These are phyloP conservation scores for Barbus barbus DNA, from an alignment of 2,113 vertebrate species.

Conservation along the genomic window DNA sequence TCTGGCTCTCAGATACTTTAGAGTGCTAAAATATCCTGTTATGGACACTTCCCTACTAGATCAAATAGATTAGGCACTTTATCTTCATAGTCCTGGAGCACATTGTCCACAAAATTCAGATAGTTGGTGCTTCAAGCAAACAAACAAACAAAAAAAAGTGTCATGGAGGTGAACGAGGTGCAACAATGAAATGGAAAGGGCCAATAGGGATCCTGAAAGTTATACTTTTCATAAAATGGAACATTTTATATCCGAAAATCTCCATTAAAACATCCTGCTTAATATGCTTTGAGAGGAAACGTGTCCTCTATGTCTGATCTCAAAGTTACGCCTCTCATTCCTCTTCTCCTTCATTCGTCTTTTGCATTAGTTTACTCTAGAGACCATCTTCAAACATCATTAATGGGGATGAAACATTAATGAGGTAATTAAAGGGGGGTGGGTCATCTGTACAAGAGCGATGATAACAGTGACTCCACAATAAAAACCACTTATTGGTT, in stretches of 20 bases:
- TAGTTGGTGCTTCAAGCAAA: neutral
- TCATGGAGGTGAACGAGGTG: neutral
- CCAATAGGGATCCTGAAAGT: neutral
- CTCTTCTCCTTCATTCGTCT: neutral
- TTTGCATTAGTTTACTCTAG: slow-evolving; percentile 56
- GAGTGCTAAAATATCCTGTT: neutral
- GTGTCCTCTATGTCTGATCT: neutral
- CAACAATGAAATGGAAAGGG: neutral
- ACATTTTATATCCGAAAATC: neutral
- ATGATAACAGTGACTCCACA: slow-evolving; percentile 35
- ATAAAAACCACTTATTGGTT: slow-evolving; percentile 48
- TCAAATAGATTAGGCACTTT: neutral
- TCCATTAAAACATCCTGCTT: slow-evolving; percentile 23
- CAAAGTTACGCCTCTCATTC: neutral
- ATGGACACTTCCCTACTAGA: neutral
- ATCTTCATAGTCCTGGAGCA: neutral
- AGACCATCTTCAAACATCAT: slow-evolving; percentile 64
- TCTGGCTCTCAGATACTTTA: slow-evolving; percentile 20
- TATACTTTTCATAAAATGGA: neutral
- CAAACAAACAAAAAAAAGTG: neutral
- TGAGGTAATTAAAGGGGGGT: slow-evolving; percentile 65
- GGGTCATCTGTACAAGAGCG: slow-evolving; percentile 60
- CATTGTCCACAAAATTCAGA: neutral
- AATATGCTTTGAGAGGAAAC: slow-evolving; percentile 34
- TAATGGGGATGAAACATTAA: slow-evolving; percentile 69